phyloP scores from a whole-genome alignment of 2,797 vertebrate species.

The Threskiornis aethiopicus region DNA sequence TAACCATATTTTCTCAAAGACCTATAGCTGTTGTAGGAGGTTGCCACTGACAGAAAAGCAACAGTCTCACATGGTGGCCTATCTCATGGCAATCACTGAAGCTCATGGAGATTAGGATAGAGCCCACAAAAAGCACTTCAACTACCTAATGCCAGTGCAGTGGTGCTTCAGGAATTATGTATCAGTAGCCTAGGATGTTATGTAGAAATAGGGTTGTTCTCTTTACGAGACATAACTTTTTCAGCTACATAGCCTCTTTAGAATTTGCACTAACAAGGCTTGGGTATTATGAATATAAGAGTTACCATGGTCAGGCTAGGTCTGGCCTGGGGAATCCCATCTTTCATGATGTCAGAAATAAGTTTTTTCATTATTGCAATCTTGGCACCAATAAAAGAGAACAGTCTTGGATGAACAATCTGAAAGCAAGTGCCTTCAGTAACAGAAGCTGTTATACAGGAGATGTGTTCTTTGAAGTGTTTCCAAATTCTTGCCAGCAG shows the following conservation, averaged over 20 bases:
- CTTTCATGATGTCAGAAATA: not conserved
- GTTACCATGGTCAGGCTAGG: not conserved
- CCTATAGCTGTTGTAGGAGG: not conserved
- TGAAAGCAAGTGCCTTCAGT: not conserved
- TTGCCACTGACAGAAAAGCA: not conserved
- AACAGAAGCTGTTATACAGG: not conserved
- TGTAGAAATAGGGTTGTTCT: not conserved
- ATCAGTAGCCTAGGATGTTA: not conserved
- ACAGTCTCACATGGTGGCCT: not conserved
- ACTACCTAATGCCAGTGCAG: not conserved
- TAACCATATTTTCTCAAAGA: not conserved
- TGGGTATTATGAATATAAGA: not conserved
- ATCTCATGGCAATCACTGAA: not conserved
- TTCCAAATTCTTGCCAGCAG: not conserved
- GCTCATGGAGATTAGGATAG: not conserved
- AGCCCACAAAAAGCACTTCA: not conserved
- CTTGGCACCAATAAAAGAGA: not conserved
- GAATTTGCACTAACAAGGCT: not conserved
- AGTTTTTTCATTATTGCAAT: not conserved
- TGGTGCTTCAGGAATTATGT: not conserved
- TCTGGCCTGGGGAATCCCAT: not conserved
- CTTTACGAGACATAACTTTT: not conserved
- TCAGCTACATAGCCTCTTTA: not conserved
- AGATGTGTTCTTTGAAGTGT: not conserved
- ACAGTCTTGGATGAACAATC: not conserved